Conservation (phyloP, 2,797 vertebrate species). For the Sebastes itinus region DNA sequence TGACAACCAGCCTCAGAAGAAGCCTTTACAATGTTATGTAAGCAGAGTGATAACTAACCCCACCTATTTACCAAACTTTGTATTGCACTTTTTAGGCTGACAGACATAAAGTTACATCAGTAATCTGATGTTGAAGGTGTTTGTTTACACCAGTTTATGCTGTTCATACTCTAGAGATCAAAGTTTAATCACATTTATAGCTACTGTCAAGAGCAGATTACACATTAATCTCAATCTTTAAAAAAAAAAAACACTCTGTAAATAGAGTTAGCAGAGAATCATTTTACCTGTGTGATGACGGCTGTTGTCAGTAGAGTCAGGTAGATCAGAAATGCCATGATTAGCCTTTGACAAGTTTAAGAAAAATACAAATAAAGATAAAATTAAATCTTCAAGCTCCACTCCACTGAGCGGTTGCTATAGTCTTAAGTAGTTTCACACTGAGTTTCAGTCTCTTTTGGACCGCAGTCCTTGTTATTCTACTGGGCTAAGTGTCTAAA, state of each 20-base stretch:
- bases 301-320: slow-evolving; percentile 69
- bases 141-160: slow-evolving; percentile 12
- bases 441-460: neutral
- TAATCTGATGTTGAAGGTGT: neutral
- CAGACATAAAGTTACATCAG: neutral
- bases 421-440: neutral
- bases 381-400: neutral
- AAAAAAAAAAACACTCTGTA: neutral
- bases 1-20: neutral
- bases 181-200: neutral
- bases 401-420: neutral
- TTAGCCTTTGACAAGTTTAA: neutral
- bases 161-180: neutral
- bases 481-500: neutral
- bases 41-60: neutral
- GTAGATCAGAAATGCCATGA: slow-evolving; percentile 65
- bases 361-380: slow-evolving; percentile 9
- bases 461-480: slow-evolving; percentile 19
- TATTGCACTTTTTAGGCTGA: neutral
- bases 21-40: neutral
- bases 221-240: neutral
- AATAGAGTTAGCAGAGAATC: neutral
- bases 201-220: neutral
- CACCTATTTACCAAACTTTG: neutral
- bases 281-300: slow-evolving; percentile 72